phyloP scores from a whole-genome alignment of 1,140 invertebrate species.

The Melipona quadrifasciata region DNA sequence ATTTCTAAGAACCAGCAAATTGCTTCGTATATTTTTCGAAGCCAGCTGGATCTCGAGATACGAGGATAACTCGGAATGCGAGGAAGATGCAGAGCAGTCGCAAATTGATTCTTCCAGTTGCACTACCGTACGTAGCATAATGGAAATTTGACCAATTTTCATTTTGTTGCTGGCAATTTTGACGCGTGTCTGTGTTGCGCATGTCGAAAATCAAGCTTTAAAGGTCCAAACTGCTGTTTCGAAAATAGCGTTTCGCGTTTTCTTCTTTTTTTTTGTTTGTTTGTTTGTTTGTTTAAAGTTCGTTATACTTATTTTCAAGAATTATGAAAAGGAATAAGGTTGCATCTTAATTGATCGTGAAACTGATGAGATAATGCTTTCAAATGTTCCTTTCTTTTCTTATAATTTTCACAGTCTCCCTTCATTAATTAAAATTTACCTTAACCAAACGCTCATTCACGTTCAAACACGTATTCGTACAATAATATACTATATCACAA shows the following conservation, averaged over 20 bases:
- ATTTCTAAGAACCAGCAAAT: neutral
- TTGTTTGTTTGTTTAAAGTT: neutral
- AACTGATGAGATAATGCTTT: too few species aligned
- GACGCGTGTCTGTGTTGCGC: too few species aligned
- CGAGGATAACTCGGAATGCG: neutral
- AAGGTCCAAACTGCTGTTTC: neutral
- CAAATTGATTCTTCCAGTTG: neutral
- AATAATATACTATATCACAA: neutral
- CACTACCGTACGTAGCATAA: neutral
- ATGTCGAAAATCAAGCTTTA: neutral
- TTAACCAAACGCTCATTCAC: neutral
- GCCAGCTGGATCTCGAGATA: neutral
- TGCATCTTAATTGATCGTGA: too few species aligned
- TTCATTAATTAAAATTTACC: neutral
- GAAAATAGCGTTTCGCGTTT: neutral
- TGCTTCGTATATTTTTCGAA: neutral
- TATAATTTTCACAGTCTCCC: neutral
- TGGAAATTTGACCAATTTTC: neutral
- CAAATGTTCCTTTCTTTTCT: neutral
- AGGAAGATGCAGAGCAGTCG: neutral
- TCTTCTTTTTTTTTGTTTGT: too few species aligned
- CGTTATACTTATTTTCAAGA: neutral
- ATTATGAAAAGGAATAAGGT: neutral
- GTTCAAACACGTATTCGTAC: neutral
- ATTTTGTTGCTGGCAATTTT: neutral